Evolutionary conservation across 2,113 vertebrate species (phyloP).

Genomic region (Puntigrus tetrazona): DNA sequence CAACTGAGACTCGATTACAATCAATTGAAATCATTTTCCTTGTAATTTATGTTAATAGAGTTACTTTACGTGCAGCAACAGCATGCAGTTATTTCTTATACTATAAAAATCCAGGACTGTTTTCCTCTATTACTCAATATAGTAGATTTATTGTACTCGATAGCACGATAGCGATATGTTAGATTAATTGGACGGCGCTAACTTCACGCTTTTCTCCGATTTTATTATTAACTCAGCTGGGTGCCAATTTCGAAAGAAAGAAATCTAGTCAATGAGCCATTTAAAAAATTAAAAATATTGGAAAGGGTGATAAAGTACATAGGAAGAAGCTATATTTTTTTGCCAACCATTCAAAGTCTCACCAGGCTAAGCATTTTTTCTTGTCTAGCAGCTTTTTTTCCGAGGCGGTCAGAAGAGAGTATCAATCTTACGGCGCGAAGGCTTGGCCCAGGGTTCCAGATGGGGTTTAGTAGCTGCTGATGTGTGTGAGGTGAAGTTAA

Average conservation of each 20-base stretch:
- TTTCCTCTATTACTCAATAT: background rate
- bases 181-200: background rate
- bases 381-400: background rate
- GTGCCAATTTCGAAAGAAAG: background rate
- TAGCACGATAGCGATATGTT: background rate
- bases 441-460: background rate
- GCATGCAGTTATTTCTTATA: background rate
- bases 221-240: background rate
- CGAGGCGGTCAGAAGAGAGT: background rate
- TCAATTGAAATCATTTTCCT: background rate
- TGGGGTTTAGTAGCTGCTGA: background rate
- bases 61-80: background rate
- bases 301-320: background rate
- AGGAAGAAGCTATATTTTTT: background rate
- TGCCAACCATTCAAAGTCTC: background rate
- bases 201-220: background rate
- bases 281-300: no score
- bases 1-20: background rate
- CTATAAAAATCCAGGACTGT: background rate
- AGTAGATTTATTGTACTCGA: background rate
- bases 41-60: background rate
- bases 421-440: background rate
- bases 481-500: constrained; percentile 15
- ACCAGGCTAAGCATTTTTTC: background rate
- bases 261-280: background rate